Conservation (phyloP, 2,797 vertebrate species). For the Ataeniobius toweri region DNA sequence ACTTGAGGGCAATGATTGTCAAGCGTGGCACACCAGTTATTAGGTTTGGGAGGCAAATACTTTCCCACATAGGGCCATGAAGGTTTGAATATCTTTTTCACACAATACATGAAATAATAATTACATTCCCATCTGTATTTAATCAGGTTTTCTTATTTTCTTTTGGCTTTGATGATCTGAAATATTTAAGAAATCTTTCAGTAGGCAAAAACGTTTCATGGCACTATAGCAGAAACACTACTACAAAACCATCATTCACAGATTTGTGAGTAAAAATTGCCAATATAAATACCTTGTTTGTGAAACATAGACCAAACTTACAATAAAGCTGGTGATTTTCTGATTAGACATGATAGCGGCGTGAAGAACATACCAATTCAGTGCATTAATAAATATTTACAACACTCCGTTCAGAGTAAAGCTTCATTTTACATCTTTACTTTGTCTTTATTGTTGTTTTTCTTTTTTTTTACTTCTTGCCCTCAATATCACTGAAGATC, state of each 20-base stretch:
- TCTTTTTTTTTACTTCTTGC: conserved; percentile 3
- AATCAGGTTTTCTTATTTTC: not conserved
- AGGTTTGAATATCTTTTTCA: no score
- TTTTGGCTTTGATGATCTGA: not conserved
- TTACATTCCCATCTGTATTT: not conserved
- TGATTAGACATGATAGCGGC: not conserved
- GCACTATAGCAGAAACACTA: not conserved
- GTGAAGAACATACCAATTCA: conserved; percentile 1
- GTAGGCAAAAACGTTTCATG: not conserved
- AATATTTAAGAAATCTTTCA: not conserved
- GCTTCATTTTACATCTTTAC: not conserved
- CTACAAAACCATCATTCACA: conserved; percentile 19
- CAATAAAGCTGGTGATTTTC: not conserved
- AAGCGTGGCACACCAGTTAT: not conserved
- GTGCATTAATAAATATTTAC: not conserved
- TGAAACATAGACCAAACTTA: not conserved
- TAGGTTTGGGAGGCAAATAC: not conserved
- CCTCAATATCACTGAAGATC: conserved; percentile 32
- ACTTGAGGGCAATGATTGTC: no score
- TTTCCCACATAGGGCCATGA: not conserved
- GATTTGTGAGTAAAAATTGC: conserved; percentile 24
- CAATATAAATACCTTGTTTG: not conserved
- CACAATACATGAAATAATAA: not conserved
- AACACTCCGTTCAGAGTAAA: not conserved
- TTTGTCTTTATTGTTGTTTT: conserved; percentile 11